These are phyloP conservation scores for Amphiprion percula DNA, from an alignment of 2,113 vertebrate species.

Conservation along the genomic window DNA sequence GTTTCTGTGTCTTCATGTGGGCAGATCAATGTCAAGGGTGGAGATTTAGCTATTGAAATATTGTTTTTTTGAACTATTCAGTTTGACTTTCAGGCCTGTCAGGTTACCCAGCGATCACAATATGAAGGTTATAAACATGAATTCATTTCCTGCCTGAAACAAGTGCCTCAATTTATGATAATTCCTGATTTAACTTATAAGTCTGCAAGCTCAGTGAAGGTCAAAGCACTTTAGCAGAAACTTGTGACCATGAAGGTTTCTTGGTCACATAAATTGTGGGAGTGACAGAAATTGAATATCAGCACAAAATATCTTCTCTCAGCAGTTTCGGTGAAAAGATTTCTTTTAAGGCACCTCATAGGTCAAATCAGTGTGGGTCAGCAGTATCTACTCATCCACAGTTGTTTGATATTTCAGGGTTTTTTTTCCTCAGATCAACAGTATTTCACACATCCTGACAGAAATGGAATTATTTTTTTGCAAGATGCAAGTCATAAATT, in stretches of 20 bases:
- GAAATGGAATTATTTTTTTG: background rate
- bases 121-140: background rate
- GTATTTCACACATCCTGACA: background rate
- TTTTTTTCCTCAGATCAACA: background rate
- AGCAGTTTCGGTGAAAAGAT: conserved; percentile 26
- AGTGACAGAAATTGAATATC: conserved; percentile 31
- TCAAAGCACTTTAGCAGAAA: conserved; percentile 18
- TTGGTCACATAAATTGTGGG: conserved; percentile 6
- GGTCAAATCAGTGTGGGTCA: conserved; percentile 14
- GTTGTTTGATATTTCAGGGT: conserved; percentile 58
- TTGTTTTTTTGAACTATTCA: background rate
- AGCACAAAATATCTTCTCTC: conserved; percentile 29
- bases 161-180: no score
- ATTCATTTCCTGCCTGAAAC: background rate
- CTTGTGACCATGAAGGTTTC: conserved; percentile 1
- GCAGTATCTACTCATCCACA: background rate
- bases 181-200: background rate
- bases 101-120: background rate
- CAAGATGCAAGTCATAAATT: no score
- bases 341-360: conserved; percentile 2
- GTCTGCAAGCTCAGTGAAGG: background rate
- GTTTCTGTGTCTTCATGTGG: conserved; percentile 8
- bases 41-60: background rate
- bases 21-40: background rate
- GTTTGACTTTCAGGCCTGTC: background rate